Percentiles rank a stretch among this genome's conserved stretches.
phyloP scores from a whole-genome alignment of 2,888 invertebrate genomes.

The Cephus pulcher region DNA sequence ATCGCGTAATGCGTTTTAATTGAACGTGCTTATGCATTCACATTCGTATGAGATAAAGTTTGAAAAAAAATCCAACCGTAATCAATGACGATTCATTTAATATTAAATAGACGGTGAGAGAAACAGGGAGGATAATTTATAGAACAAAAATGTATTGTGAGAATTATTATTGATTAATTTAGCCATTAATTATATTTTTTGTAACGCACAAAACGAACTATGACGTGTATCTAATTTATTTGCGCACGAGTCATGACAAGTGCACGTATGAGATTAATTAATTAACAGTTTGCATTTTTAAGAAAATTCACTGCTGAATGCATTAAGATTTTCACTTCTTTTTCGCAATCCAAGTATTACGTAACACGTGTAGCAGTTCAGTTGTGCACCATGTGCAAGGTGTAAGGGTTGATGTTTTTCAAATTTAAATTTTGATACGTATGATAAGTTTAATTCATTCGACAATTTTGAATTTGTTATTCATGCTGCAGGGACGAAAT shows the following conservation, averaged over 20 bases:
- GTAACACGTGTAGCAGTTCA: neutral
- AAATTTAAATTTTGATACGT: neutral
- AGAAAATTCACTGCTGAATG: neutral
- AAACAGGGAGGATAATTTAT: slow-evolving; percentile 4
- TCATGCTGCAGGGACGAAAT: neutral
- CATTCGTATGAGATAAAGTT: neutral
- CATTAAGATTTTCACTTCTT: neutral
- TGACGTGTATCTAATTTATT: slow-evolving; percentile 2
- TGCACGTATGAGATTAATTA: neutral
- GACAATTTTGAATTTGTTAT: neutral
- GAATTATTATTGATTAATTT: neutral
- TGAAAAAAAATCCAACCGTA: neutral
- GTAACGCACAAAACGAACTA: neutral
- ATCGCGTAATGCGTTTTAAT: neutral
- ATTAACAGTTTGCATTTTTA: neutral
- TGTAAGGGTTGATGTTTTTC: neutral
- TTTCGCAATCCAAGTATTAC: neutral
- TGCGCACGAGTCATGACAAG: neutral
- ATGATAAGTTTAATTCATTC: neutral
- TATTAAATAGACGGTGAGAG: neutral
- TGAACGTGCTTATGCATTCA: neutral
- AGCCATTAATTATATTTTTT: neutral
- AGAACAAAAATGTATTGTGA: neutral
- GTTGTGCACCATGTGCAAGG: neutral
- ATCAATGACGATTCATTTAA: neutral